Evolutionary conservation across 1,140 invertebrate species (phyloP), one percentile per base, ranked within the genome.

Genomic region (Penaeus indicus): DNA sequence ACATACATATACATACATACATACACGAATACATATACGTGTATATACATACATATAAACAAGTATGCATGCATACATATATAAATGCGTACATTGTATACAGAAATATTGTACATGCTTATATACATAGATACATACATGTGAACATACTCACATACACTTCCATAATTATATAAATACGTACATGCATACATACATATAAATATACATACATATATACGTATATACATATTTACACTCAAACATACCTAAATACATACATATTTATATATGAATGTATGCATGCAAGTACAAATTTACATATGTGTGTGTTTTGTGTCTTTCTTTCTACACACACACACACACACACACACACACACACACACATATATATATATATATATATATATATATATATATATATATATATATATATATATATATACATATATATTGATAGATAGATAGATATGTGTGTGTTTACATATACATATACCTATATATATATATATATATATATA

Each of bases 401-500:
- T 54, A 54, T 3, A 54, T 54, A 54, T 3, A 54, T 54, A 54
- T 1, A 54, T 54, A 54, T 11, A 54, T 16, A 54, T 11, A 54
- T 54, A 54, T 11, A 54, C 16, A 54, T 11, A 54, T 13, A 54
- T 11, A 54, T 54, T 10, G 10, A 54, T 54, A 54, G 10, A 54
- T 54, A 54, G 5, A 54, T 54, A 54, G 8, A 54, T 54, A 54
- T 54, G 11, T 54, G 11, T 54, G 11, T 3, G 11, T 54, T 7
- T 54, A 54, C 0, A 54, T 13, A 54, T 3, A 72, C 27, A 72
- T 27, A 72, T 72, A 72, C 3, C 27, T 72, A 72, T 72, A 72
- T 27, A 72, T 72, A 72, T 72, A 72, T 27, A 72, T 72, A 72
- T 27, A 72, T 72, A 72, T 27, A 72, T 72, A 72, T 72, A 72